phyloP scores from a whole-genome alignment of 37 sponge, comb jelly and placozoan genomes.

The Spongilla lacustris region DNA sequence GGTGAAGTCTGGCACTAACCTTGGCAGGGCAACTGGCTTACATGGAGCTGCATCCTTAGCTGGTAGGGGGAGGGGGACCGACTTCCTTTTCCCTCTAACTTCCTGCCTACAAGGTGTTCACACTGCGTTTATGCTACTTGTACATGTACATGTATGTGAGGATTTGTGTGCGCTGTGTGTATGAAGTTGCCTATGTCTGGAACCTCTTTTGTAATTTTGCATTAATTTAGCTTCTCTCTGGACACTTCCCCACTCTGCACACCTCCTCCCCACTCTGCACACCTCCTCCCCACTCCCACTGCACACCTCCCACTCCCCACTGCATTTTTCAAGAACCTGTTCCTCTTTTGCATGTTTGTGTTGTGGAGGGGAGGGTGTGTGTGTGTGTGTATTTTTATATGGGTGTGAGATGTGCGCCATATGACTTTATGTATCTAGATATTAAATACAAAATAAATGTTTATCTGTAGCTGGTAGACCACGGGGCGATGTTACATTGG shows the following conservation, averaged over 20 bases:
- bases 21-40: not conserved
- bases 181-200: not conserved
- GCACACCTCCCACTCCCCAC: too few species aligned
- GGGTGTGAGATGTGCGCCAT: not conserved
- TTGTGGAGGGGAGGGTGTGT: not conserved
- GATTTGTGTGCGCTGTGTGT: not conserved
- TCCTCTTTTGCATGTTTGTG: too few species aligned
- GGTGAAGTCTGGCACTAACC: not conserved
- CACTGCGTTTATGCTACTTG: not conserved
- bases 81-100: not conserved
- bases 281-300: not conserved
- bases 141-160: constrained; percentile 1
- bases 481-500: too few species aligned
- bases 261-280: too few species aligned
- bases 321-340: too few species aligned
- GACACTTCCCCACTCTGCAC: too few species aligned
- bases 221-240: too few species aligned
- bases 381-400: not conserved
- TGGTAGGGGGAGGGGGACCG: not conserved
- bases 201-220: not conserved
- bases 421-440: too few species aligned
- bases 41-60: not conserved
- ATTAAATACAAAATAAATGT: too few species aligned
- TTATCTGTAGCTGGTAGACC: too few species aligned
- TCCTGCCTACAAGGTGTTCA: not conserved